A percentile compares a stretch with the other conserved stretches of the same genome.
Conservation (phyloP, 2,888 invertebrate genomes). For the Trachelus troglodyta region DNA sequence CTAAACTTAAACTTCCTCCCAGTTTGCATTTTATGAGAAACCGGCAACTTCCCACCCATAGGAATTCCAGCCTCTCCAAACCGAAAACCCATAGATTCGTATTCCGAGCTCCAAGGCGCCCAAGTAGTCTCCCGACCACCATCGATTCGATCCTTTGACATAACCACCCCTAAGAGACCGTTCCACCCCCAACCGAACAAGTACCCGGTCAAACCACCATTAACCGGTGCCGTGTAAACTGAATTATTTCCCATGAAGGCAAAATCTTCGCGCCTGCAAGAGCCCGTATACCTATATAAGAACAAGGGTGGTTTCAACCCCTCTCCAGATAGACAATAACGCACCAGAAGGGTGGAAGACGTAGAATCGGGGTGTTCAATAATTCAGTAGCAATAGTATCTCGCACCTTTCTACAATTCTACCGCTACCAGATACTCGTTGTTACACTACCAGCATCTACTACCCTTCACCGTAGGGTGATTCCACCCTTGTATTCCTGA, state of each 20-base stretch:
- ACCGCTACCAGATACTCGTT: constrained; percentile 13
- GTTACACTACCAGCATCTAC: too few relatives aligned
- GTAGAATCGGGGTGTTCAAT: constrained; percentile 53
- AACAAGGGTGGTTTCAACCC: too few relatives aligned
- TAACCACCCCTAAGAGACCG: background rate
- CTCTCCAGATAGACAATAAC: constrained; percentile 37
- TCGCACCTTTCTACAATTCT: constrained; percentile 5
- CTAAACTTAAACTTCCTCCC: constrained; percentile 60
- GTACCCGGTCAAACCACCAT: constrained; percentile 42
- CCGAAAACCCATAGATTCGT: constrained; percentile 49
- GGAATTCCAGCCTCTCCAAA: constrained; percentile 48
- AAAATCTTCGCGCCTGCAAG: too few relatives aligned
- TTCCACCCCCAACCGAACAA: background rate
- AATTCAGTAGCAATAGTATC: constrained; percentile 49
- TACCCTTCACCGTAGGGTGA: too few relatives aligned
- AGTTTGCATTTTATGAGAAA: constrained; percentile 65
- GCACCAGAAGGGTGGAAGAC: constrained; percentile 14
- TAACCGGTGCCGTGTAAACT: constrained; percentile 41
- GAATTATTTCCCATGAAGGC: constrained; percentile 34
- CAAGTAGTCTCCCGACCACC: constrained; percentile 19
- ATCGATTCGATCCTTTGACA: background rate
- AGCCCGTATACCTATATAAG: too few relatives aligned
- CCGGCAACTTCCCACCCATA: constrained; percentile 45
- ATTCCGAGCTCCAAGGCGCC: constrained; percentile 22
- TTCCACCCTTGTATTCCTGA: constrained; percentile 20